Evolutionary conservation across 2,797 vertebrate species (phyloP).

Genomic region (Pristis pectinata): DNA sequence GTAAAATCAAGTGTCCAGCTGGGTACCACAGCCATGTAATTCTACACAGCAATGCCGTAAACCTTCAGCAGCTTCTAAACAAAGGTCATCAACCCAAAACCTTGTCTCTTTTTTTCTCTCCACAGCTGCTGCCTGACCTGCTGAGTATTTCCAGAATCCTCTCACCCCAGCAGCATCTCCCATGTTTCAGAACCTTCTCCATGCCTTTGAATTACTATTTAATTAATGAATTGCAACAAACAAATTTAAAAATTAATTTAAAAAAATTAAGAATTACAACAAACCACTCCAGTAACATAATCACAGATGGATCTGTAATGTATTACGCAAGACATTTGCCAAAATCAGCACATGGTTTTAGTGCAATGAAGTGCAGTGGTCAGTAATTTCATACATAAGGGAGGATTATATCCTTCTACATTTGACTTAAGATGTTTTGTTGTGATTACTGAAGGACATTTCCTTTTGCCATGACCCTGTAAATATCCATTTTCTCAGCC

Average conservation of each 20-base stretch:
- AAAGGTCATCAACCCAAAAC: too few relatives aligned
- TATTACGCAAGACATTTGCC: neutral
- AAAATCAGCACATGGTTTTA: neutral
- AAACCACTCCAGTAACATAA: neutral
- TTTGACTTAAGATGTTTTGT: neutral
- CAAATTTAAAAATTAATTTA: too few relatives aligned
- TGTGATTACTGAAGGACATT: too few relatives aligned
- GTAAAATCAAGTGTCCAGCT: neutral
- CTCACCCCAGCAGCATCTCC: neutral
- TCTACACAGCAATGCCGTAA: neutral
- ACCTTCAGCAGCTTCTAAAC: too few relatives aligned
- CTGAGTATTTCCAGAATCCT: too few relatives aligned
- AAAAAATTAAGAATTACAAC: neutral
- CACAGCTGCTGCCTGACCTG: too few relatives aligned
- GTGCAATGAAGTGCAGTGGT: too few relatives aligned
- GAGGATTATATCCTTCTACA: too few relatives aligned
- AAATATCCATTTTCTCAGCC: neutral
- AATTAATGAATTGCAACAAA: too few relatives aligned
- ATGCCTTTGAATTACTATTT: neutral
- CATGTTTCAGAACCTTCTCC: neutral
- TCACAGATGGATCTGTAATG: neutral
- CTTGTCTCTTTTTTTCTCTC: too few relatives aligned
- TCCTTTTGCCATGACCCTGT: neutral
- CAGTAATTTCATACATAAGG: neutral
- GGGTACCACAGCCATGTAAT: neutral